phyloP scores from a whole-genome alignment of 2,888 invertebrate genomes.

The Melinaea menophilus region DNA sequence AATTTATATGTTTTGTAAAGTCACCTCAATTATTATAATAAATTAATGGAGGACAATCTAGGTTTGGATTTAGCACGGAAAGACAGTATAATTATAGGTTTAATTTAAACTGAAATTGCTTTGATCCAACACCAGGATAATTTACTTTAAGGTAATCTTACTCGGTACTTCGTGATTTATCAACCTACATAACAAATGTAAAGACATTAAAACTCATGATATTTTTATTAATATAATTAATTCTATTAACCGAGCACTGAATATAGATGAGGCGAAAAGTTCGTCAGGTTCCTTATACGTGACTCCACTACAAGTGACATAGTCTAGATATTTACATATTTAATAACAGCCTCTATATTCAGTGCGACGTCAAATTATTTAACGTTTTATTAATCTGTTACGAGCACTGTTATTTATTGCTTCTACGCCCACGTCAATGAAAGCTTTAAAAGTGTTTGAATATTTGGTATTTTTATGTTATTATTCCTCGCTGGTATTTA shows the following conservation, averaged over 20 bases:
- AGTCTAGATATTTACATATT: constrained; percentile 23
- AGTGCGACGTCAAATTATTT: constrained; percentile 21
- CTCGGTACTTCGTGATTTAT: constrained; percentile 3
- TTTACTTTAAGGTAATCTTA: too few relatives aligned
- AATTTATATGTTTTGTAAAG: neutral
- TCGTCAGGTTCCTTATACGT: constrained; percentile 21
- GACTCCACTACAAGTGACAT: constrained; percentile 24
- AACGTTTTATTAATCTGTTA: constrained; percentile 4
- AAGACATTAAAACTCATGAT: too few relatives aligned
- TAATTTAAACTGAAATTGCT: too few relatives aligned
- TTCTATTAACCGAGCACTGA: constrained; percentile 8
- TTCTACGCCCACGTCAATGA: neutral
- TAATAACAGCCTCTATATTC: constrained; percentile 21
- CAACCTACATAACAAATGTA: neutral
- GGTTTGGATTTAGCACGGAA: neutral
- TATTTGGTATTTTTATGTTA: neutral
- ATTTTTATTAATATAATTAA: too few relatives aligned
- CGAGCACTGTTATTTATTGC: neutral
- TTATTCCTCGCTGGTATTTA: neutral
- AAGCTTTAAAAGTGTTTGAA: neutral
- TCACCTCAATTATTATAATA: neutral
- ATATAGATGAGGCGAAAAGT: constrained; percentile 27
- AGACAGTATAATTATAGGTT: neutral
- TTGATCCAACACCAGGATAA: too few relatives aligned
- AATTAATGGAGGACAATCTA: constrained; percentile 1